phyloP scores from a whole-genome alignment of 2,888 invertebrate genomes.

The Parochlus steinenii region DNA sequence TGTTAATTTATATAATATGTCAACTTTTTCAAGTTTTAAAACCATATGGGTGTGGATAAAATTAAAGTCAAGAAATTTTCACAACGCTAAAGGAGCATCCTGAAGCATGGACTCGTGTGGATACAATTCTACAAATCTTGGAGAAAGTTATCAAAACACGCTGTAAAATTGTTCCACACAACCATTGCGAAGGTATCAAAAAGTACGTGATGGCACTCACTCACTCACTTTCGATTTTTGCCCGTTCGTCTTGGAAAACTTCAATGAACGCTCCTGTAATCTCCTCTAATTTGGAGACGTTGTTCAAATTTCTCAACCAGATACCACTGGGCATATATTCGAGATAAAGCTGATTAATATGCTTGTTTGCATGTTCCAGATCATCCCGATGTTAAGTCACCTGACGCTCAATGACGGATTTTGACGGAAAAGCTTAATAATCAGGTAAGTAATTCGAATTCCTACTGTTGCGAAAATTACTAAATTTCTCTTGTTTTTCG shows the following conservation, averaged over 20 bases:
- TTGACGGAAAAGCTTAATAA: conserved; percentile 98
- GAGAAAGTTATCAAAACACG: conserved; percentile 97
- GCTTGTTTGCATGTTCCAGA: conserved; percentile 93
- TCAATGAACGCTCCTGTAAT: conserved; percentile 94
- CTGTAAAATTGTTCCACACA: conserved; percentile 96
- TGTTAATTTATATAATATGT: no score
- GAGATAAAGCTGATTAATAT: no score
- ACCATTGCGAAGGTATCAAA: conserved; percentile 99
- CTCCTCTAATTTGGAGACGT: conserved; percentile 87
- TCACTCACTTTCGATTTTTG: conserved; percentile 96
- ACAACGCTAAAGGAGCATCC: conserved; percentile 94
- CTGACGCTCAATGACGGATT: conserved; percentile 54
- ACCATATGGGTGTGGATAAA: no score
- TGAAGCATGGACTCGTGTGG: conserved; percentile 97
- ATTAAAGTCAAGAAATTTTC: conserved; percentile 85
- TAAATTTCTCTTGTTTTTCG: no score
- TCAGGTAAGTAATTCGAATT: no score
- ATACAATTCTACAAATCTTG: conserved; percentile 95
- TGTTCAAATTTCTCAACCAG: conserved; percentile 96
- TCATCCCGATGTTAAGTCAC: conserved; percentile 85
- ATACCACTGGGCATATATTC: conserved; percentile 97
- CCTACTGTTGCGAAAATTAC: no score
- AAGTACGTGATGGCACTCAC: conserved; percentile 95
- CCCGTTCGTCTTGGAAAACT: conserved; percentile 92
- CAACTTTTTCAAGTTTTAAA: no score